Evolutionary conservation across 92 coral and sea anemone genomes (phyloP).

Genomic region (Porites lobata): DNA sequence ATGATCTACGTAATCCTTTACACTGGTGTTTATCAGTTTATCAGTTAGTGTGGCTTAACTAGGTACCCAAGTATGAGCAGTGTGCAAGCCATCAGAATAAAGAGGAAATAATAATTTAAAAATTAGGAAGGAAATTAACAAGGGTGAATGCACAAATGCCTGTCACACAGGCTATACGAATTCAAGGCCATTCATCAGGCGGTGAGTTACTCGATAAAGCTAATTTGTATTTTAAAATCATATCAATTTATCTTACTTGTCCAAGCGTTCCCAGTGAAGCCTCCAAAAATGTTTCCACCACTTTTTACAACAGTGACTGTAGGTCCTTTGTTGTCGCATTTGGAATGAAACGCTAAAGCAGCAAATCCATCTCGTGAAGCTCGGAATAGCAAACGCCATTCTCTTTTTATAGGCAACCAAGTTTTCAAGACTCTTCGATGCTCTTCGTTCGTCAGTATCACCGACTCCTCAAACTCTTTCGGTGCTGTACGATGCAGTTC

Average conservation of each 20-base stretch:
- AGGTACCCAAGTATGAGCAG: too few relatives aligned
- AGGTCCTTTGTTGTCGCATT: constrained; percentile 56
- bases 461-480: neutral
- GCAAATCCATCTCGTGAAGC: constrained; percentile 59
- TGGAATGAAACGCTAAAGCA: constrained; percentile 28
- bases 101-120: too few relatives aligned
- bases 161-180: too few relatives aligned
- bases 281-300: constrained; percentile 61
- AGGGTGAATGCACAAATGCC: too few relatives aligned
- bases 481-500: neutral
- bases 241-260: constrained; percentile 22
- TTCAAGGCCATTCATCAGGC: too few relatives aligned
- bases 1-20: too few relatives aligned
- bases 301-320: constrained; percentile 52
- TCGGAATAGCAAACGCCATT: constrained; percentile 26
- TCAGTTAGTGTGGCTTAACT: too few relatives aligned
- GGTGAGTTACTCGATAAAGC: too few relatives aligned
- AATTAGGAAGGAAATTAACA: too few relatives aligned
- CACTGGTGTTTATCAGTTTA: too few relatives aligned
- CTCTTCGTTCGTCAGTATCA: neutral
- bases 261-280: constrained; percentile 47
- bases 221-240: too few relatives aligned
- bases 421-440: constrained; percentile 19
- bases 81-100: too few relatives aligned
- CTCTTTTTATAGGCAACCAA: neutral